These are phyloP conservation scores for Burhinus oedicnemus DNA, from an alignment of 2,113 vertebrate genomes.

Conservation along the genomic window DNA sequence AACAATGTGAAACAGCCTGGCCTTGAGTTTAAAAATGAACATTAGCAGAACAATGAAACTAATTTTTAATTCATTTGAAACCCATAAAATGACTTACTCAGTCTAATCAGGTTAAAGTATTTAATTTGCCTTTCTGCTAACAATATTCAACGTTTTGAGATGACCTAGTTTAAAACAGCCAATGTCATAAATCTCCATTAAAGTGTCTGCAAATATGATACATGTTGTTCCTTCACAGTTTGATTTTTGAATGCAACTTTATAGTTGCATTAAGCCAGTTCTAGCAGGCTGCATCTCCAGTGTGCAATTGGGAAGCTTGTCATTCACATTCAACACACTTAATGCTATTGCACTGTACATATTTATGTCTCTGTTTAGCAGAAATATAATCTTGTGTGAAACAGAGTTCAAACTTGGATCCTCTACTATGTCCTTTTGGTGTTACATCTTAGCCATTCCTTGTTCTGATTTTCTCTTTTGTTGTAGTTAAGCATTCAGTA, in stretches of 20 bases:
- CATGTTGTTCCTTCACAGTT: not conserved
- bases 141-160: not conserved
- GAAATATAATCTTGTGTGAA: not conserved
- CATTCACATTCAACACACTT: not conserved
- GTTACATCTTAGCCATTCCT: not conserved
- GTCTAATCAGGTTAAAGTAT: not conserved
- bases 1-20: not conserved
- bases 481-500: not conserved
- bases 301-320: not conserved
- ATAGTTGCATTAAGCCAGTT: not conserved
- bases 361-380: not conserved
- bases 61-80: not conserved
- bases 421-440: not conserved
- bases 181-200: not conserved
- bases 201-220: not conserved
- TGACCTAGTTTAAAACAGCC: not conserved
- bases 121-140: not conserved
- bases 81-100: not conserved
- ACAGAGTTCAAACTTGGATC: not conserved
- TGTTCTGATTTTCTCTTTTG: not conserved
- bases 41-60: not conserved
- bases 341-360: not conserved
- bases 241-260: not conserved
- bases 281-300: not conserved
- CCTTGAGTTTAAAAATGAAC: not conserved